Percentiles rank a stretch among this genome's conserved stretches.
phyloP scores from a whole-genome alignment of 2,888 invertebrate genomes.

The Hydroisotoma schaefferi region DNA sequence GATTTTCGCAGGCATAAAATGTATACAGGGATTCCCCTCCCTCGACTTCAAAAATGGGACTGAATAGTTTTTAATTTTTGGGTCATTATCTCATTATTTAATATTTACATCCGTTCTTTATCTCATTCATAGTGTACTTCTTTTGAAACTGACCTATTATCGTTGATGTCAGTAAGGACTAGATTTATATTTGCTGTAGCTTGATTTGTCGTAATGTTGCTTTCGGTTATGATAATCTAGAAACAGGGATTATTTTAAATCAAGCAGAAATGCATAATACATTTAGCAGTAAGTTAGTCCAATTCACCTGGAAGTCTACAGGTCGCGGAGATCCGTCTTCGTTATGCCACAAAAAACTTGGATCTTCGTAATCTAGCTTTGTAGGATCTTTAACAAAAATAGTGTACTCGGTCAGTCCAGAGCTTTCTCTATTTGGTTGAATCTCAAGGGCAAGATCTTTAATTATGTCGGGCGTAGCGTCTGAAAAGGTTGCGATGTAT shows the following conservation, averaged over 20 bases:
- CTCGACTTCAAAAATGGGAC: conserved; percentile 17
- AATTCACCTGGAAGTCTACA: neutral
- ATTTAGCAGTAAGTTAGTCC: neutral
- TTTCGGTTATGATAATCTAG: conserved; percentile 19
- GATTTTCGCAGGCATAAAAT: conserved; percentile 26
- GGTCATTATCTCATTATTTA: neutral
- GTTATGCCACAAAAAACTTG: no score
- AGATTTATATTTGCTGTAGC: conserved; percentile 16
- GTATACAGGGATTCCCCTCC: conserved; percentile 7
- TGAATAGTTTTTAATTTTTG: conserved; percentile 3
- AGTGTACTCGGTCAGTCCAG: conserved; percentile 3
- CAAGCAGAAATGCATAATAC: neutral
- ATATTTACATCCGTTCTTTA: no score
- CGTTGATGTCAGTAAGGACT: conserved; percentile 20
- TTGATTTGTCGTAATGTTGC: neutral
- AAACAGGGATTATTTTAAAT: neutral
- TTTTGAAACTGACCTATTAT: conserved; percentile 19
- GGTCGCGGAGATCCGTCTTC: neutral
- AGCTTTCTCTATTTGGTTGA: conserved; percentile 7
- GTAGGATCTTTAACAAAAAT: conserved; percentile 6
- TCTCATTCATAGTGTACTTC: no score
- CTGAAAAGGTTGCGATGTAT: conserved; percentile 12
- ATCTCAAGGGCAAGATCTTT: conserved; percentile 18
- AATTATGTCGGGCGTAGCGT: conserved; percentile 4
- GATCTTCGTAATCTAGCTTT: conserved; percentile 13